phyloP scores from a whole-genome alignment of 2,113 vertebrate genomes.

The Hyla sarda region DNA sequence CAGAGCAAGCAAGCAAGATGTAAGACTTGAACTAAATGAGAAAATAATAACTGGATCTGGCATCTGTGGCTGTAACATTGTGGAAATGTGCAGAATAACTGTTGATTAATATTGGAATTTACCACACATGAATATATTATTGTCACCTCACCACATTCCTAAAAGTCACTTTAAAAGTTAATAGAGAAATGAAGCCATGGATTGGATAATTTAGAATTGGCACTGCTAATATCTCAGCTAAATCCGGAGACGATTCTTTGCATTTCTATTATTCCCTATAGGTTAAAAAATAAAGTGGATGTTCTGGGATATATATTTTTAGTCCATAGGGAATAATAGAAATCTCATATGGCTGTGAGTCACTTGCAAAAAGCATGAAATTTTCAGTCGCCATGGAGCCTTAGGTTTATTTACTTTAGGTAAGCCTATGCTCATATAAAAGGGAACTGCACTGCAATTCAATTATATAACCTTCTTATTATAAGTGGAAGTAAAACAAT shows the following conservation, averaged over 20 bases:
- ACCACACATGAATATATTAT: background rate
- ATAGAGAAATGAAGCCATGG: background rate
- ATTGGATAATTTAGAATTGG: background rate
- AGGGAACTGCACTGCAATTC: background rate
- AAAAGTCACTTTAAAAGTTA: conserved; percentile 1
- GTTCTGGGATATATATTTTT: too few relatives aligned
- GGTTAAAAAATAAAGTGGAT: too few relatives aligned
- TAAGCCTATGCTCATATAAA: background rate
- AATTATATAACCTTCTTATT: too few relatives aligned
- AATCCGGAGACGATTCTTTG: too few relatives aligned
- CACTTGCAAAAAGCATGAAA: too few relatives aligned
- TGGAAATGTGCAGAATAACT: background rate
- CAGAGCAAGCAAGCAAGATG: background rate
- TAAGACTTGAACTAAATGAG: conserved; percentile 36
- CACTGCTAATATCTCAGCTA: background rate
- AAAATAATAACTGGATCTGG: conserved; percentile 12
- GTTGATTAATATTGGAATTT: background rate
- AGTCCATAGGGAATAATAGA: too few relatives aligned
- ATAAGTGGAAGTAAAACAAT: too few relatives aligned
- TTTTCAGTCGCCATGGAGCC: too few relatives aligned
- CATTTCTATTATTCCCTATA: too few relatives aligned
- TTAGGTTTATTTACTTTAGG: background rate
- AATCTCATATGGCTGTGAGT: too few relatives aligned
- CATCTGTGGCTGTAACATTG: conserved; percentile 19
- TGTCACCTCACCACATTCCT: background rate